phyloP scores from a whole-genome alignment of 2,888 invertebrate species.

The Ditylenchus weischeri region DNA sequence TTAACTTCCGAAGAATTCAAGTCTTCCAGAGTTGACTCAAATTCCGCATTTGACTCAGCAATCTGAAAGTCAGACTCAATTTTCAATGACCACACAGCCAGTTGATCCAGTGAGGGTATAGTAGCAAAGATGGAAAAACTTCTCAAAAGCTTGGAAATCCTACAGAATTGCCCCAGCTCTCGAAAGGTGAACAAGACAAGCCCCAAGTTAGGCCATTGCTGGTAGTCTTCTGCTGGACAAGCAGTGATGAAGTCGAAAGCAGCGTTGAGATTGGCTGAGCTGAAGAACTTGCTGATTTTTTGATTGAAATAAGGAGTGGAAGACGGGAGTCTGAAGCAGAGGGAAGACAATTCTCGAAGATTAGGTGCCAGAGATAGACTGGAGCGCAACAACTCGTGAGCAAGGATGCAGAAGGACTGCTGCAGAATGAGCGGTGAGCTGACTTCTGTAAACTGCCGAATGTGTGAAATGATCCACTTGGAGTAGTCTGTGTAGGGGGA shows the following conservation, averaged over 20 bases:
- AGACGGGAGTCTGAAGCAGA: not conserved
- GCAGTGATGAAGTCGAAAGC: slow-evolving; percentile 2
- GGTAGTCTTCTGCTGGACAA: too few species aligned
- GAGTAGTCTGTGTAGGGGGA: not conserved
- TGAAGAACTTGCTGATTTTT: not conserved
- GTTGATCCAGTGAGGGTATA: not conserved
- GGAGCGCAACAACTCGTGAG: too few species aligned
- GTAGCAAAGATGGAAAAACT: not conserved
- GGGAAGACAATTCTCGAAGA: not conserved
- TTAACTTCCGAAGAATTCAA: not conserved
- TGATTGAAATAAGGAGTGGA: not conserved
- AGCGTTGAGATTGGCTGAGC: not conserved
- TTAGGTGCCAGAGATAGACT: not conserved
- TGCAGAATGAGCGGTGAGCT: not conserved
- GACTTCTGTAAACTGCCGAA: not conserved
- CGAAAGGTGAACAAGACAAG: slow-evolving; percentile 6
- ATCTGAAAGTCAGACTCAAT: slow-evolving; percentile 3
- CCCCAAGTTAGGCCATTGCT: not conserved
- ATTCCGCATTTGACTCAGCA: slow-evolving; percentile 4
- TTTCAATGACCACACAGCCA: not conserved
- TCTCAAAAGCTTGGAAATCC: slow-evolving; percentile 1
- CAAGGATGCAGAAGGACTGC: not conserved
- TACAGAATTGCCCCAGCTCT: slow-evolving; percentile 9
- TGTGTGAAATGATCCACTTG: not conserved
- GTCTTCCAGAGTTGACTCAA: slow-evolving; percentile 1